Percentiles rank a stretch among this genome's conserved stretches.
Evolutionary conservation across 1,140 invertebrate species (phyloP).

Genomic region (Drosophila nebulosa): DNA sequence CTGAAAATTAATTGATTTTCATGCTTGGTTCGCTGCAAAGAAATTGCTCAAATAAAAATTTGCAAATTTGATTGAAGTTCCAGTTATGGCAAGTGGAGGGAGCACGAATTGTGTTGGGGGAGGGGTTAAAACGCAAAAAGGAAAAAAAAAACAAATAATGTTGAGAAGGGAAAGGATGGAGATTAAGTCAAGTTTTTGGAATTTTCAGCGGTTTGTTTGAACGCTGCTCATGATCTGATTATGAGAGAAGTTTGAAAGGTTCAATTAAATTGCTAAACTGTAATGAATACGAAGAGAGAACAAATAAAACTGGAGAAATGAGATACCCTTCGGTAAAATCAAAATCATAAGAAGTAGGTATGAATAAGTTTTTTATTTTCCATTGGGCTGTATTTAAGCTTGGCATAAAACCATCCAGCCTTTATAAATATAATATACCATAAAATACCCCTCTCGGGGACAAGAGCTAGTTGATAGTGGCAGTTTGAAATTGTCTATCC

Average conservation of each 20-base stretch:
- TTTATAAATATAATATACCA: too few relatives aligned
- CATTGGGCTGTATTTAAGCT: too few relatives aligned
- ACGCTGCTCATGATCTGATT: slow-evolving; percentile 36
- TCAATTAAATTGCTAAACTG: slow-evolving; percentile 14
- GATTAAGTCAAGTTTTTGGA: slow-evolving; percentile 35
- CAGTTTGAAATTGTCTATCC: too few relatives aligned
- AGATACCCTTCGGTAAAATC: too few relatives aligned
- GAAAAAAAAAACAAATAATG: slow-evolving; percentile 47
- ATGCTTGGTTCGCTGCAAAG: slow-evolving; percentile 71
- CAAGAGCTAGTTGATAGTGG: too few relatives aligned
- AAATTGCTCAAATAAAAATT: slow-evolving; percentile 78
- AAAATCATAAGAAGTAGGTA: too few relatives aligned
- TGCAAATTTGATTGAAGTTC: slow-evolving; percentile 77
- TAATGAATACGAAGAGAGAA: not conserved
- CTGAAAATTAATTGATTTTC: slow-evolving; percentile 77
- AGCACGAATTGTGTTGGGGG: too few relatives aligned
- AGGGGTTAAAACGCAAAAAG: slow-evolving; percentile 49
- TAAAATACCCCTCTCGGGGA: too few relatives aligned
- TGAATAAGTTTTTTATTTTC: too few relatives aligned
- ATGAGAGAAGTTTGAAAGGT: slow-evolving; percentile 16
- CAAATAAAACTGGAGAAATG: not conserved
- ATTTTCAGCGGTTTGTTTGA: slow-evolving; percentile 40
- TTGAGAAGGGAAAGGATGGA: slow-evolving; percentile 7
- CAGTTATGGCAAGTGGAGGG: slow-evolving; percentile 25
- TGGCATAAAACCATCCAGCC: too few relatives aligned